Evolutionary conservation across 2,797 vertebrate species (phyloP).

Genomic region (Sebastes matsubarae): DNA sequence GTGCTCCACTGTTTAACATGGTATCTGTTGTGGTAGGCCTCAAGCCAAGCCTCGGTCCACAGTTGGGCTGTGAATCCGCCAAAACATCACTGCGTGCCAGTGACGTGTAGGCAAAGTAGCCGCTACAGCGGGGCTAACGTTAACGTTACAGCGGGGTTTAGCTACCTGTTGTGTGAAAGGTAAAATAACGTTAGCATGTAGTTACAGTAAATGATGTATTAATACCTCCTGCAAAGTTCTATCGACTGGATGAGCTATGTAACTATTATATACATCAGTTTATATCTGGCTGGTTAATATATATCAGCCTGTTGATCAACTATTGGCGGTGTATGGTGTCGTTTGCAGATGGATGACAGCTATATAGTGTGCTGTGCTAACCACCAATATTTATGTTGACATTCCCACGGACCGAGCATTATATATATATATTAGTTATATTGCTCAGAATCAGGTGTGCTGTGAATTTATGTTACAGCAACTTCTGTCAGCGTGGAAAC

Average conservation of each 20-base stretch:
- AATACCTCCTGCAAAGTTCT: fast-evolving
- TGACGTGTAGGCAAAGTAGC: background rate
- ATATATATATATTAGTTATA: no score
- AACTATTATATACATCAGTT: background rate
- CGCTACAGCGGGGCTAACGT: background rate
- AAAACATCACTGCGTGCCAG: background rate
- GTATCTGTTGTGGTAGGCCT: conserved; percentile 63
- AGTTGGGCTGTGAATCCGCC: conserved; percentile 38
- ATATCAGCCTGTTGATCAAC: conserved; percentile 33
- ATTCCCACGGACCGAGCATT: background rate
- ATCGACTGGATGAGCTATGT: background rate
- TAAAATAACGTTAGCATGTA: background rate
- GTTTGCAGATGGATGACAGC: background rate
- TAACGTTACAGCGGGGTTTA: background rate
- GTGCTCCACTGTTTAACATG: background rate
- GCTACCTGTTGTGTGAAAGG: background rate
- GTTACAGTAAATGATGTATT: background rate
- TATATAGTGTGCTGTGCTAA: background rate
- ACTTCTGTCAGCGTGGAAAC: background rate
- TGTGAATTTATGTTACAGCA: background rate
- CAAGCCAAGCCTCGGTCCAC: conserved; percentile 71
- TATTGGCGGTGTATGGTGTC: background rate
- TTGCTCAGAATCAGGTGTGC: background rate
- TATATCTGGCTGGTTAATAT: background rate
- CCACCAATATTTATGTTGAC: background rate